A percentile compares a stretch with the other conserved stretches of the same genome.
These are phyloP conservation scores for Poeciliopsis prolifica DNA, from an alignment of 2,113 vertebrate species.

Conservation along the genomic window DNA sequence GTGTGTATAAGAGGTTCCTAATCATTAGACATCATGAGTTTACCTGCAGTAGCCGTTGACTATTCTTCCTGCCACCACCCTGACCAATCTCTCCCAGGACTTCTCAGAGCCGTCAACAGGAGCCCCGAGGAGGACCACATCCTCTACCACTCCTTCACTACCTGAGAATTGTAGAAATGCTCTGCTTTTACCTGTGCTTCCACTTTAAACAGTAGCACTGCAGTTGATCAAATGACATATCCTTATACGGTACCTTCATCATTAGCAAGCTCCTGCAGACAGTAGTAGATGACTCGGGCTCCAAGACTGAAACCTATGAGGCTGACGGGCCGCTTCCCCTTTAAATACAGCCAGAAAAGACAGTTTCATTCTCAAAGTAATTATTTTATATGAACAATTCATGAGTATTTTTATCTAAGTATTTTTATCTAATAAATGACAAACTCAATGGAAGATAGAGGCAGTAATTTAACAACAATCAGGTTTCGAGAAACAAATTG, in stretches of 20 bases:
- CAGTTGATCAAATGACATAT: background rate
- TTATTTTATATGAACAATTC: too few relatives aligned
- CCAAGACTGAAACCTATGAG: constrained; percentile 97
- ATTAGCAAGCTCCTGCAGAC: constrained; percentile 92
- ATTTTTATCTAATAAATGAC: too few relatives aligned
- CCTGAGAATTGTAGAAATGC: constrained; percentile 70
- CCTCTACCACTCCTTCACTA: constrained; percentile 90
- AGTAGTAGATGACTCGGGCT: constrained; percentile 97
- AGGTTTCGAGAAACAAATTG: background rate
- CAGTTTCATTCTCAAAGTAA: background rate
- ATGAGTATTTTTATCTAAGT: background rate
- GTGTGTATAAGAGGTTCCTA: too few relatives aligned
- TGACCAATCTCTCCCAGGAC: constrained; percentile 86
- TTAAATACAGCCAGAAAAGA: constrained; percentile 17
- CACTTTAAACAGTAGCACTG: background rate
- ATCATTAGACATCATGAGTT: background rate
- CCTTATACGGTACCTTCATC: constrained; percentile 83
- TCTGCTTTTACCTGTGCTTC: background rate
- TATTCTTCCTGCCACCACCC: constrained; percentile 91
- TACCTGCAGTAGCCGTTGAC: constrained; percentile 96
- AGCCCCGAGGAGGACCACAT: constrained; percentile 90
- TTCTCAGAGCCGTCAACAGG: constrained; percentile 93
- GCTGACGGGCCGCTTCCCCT: constrained; percentile 93
- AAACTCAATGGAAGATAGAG: too few relatives aligned
- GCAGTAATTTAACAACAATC: background rate